Percentiles rank a stretch among this genome's conserved stretches.
Evolutionary conservation across 2,113 vertebrate genomes (phyloP).

Genomic region (Microcebus ravelobensis): DNA sequence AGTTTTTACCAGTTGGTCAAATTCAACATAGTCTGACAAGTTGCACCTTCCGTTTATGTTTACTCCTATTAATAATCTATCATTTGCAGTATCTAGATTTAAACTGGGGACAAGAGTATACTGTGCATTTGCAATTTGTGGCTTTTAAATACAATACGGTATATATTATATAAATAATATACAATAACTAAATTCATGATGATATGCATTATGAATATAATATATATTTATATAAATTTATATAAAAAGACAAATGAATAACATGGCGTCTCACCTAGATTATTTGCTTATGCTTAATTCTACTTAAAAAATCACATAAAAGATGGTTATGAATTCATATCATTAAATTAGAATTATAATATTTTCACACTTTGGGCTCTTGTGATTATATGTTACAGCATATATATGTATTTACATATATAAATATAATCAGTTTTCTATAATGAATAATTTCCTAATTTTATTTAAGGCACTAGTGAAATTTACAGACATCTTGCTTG

Average conservation of each 20-base stretch:
- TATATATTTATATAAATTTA: background rate
- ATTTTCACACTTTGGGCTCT: background rate
- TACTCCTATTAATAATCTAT: background rate
- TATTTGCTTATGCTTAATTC: background rate
- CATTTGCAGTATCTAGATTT: background rate
- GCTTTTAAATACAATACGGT: background rate
- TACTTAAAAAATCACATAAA: background rate
- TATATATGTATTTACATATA: background rate
- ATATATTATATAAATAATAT: background rate
- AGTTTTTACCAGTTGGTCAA: background rate
- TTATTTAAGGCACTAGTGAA: slow-evolving; percentile 15
- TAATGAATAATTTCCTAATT: slow-evolving; percentile 3
- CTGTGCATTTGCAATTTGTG: background rate
- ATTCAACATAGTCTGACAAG: background rate
- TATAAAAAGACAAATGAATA: background rate
- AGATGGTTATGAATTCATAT: background rate
- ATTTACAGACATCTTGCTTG: background rate
- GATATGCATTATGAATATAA: background rate
- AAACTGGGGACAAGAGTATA: background rate
- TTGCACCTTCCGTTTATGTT: background rate
- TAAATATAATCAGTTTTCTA: background rate
- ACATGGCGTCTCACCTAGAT: background rate
- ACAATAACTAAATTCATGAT: background rate
- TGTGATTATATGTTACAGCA: background rate
- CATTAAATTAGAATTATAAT: background rate